These are phyloP conservation scores for Poliocrania exsul DNA, from an alignment of 2,797 vertebrate genomes.

Conservation along the genomic window DNA sequence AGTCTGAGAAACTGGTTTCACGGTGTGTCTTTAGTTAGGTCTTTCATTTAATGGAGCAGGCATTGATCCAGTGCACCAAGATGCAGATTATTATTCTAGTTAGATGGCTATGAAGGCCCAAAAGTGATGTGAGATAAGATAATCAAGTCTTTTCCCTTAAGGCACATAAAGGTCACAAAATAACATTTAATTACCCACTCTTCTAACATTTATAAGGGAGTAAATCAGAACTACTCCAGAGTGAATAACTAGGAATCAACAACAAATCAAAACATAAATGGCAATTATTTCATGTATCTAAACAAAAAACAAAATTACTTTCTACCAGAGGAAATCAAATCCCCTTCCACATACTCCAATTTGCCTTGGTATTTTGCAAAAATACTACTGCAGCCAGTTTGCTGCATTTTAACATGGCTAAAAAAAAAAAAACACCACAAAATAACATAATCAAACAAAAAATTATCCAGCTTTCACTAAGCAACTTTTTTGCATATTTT, in stretches of 20 bases:
- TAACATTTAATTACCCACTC: conserved; percentile 58
- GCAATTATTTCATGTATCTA: conserved; percentile 28
- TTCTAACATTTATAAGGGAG: conserved; percentile 39
- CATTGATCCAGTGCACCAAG: neutral
- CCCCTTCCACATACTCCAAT: conserved; percentile 7
- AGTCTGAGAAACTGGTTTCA: neutral
- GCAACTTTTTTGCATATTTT: neutral
- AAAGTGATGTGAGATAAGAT: conserved; percentile 14
- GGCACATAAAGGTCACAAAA: conserved; percentile 63
- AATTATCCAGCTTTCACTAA: neutral
- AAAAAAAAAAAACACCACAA: neutral
- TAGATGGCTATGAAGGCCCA: neutral
- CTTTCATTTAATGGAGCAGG: neutral
- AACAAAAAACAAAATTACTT: neutral
- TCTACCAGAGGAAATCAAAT: conserved; percentile 39
- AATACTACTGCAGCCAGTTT: neutral
- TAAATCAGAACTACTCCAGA: conserved; percentile 37
- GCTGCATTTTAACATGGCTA: neutral
- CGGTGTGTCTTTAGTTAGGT: neutral
- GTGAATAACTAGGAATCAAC: conserved; percentile 37
- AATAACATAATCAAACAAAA: neutral
- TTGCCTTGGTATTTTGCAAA: conserved; percentile 40
- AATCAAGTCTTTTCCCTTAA: conserved; percentile 47
- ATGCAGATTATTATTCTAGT: neutral
- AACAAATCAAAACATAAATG: conserved; percentile 44